Base-by-base conservation (phyloP, 2,797 vertebrate species). In the Enteromius anoplus region DNA sequence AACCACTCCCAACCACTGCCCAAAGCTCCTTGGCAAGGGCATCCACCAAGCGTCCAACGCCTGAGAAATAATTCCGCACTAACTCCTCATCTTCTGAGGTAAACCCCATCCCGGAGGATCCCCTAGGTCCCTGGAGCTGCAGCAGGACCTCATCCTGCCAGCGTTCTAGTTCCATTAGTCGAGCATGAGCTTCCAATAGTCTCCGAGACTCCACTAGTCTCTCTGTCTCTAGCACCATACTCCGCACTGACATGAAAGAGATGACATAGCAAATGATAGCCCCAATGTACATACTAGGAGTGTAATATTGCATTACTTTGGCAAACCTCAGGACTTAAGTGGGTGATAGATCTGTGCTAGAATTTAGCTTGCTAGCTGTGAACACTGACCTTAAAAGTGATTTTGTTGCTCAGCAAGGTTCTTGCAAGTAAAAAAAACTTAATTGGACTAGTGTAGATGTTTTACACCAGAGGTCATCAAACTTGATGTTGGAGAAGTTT, bases 181-280 rank as follows among this genome's bases (percentile, higher is more conserved):
- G 93, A 5, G 91, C 93, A 0, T 99, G 98, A 42, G 98, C 98
- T 89, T 98, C 97, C 87, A 99, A 90, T 64, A 99, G 94, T 4
- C 85, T 92, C 19, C 95, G 95, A 49, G 93, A 93, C 51, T 91
- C 95, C 87, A 97, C 95, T 86, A 97, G 91, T 40, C 91, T 90
- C 90, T 94, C 93, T 0, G 96, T 95, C 92, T 96, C 94, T 85
- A 90, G 66, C 82, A 96, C 94, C 87, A 94, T 88, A 79, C 91
- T 92, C 0, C 91, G 95, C 66, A 97, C 96, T 97, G 87, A n/a
- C 23, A 65, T n/a, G 72, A 51, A 62, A 65, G 15, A 55, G 29
- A 51, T 66, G 60, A 15, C 76, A n/a, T 32, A 55, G 26, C 32
- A 65, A 23, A 58, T 42, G 1, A 58, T 53, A 53, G 29, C 17